These are phyloP conservation scores for Hystrix brachyura DNA, from an alignment of 2,113 vertebrate genomes.

Conservation along the genomic window DNA sequence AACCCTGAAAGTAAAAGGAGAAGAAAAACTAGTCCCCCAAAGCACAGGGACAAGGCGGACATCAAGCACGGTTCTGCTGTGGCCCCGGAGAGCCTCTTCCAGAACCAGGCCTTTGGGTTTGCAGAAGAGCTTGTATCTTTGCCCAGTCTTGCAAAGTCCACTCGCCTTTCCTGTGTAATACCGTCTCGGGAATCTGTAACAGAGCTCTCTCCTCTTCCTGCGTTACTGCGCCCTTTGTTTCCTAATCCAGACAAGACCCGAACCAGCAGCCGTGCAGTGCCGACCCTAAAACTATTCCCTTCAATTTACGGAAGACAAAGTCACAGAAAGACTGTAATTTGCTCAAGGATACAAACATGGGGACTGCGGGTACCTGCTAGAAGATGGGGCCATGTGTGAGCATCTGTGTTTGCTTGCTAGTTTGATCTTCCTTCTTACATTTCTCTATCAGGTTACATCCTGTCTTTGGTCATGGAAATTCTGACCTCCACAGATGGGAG, in stretches of 20 bases:
- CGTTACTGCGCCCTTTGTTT: not conserved
- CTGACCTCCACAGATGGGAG: not conserved
- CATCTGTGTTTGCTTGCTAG: not conserved
- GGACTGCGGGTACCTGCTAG: not conserved
- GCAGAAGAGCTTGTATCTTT: not conserved
- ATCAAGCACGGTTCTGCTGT: not conserved
- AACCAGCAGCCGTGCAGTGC: not conserved
- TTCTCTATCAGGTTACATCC: not conserved
- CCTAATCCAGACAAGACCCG: not conserved
- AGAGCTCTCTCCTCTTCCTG: not conserved
- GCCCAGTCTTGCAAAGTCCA: not conserved
- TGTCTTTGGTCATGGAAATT: not conserved
- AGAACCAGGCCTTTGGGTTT: not conserved
- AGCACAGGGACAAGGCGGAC: not conserved
- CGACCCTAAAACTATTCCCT: not conserved
- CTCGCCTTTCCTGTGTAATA: not conserved
- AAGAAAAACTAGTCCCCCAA: not conserved
- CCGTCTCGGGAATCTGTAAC: not conserved
- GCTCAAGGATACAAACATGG: not conserved
- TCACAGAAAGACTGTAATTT: slow-evolving; percentile 18
- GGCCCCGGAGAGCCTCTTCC: not conserved
- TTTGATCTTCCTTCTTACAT: not conserved
- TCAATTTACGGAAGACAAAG: not conserved
- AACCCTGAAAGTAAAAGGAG: not conserved
- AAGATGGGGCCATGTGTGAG: not conserved